These are phyloP conservation scores for Procambarus virginalis DNA, from an alignment of 1,140 invertebrate species.

Conservation along the genomic window DNA sequence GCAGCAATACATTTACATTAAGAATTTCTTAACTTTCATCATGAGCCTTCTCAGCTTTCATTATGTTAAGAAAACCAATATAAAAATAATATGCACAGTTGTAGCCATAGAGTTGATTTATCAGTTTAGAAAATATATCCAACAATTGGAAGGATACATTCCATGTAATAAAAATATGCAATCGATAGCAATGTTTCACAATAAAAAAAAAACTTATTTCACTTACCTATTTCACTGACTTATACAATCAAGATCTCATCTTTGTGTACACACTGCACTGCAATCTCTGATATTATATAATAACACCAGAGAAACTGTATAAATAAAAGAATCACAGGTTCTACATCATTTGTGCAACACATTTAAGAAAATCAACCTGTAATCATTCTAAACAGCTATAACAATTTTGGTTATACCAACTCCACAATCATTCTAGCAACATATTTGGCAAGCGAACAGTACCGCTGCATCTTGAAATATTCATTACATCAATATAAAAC, in stretches of 20 bases:
- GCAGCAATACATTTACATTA: not conserved
- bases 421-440: not conserved
- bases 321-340: conserved; percentile 31
- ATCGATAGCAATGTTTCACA: conserved; percentile 5
- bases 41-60: not conserved
- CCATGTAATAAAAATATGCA: not conserved
- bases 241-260: conserved; percentile 26
- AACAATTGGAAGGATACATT: not conserved
- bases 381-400: not conserved
- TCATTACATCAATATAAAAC: not conserved
- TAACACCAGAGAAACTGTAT: not conserved
- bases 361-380: not conserved
- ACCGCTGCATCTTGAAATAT: not conserved
- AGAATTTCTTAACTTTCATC: not conserved
- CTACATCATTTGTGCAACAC: conserved; percentile 30
- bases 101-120: conserved; percentile 12
- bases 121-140: not conserved
- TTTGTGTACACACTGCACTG: conserved; percentile 3
- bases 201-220: not conserved
- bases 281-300: conserved; percentile 8
- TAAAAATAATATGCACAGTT: conserved; percentile 8
- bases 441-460: conserved; percentile 4
- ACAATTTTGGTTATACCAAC: not conserved
- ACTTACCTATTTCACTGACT: not conserved
- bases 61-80: not conserved